These are phyloP conservation scores for Polydesmus complanatus DNA, from an alignment of 2,888 invertebrate species.

Conservation along the genomic window DNA sequence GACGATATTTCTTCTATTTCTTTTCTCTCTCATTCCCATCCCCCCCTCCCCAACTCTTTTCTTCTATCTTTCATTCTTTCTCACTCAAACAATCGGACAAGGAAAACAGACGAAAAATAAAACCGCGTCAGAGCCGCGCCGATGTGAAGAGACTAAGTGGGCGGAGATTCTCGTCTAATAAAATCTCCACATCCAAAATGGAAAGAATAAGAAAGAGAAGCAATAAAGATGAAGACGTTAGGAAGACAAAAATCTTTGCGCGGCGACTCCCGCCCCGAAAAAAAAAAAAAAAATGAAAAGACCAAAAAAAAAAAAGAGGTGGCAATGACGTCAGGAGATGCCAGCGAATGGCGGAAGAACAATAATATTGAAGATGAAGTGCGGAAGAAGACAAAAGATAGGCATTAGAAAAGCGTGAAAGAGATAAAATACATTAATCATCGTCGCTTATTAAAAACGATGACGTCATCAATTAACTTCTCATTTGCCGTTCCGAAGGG, in stretches of 20 bases:
- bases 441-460: no score
- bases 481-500: no score
- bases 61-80: neutral
- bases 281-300: neutral
- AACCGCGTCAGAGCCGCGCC: neutral
- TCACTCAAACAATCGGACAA: neutral
- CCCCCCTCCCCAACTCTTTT: neutral
- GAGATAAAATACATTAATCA: neutral
- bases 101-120: neutral
- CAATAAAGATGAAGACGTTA: neutral
- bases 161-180: neutral
- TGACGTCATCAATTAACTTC: no score
- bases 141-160: neutral
- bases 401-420: neutral
- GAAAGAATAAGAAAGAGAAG: neutral
- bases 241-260: neutral
- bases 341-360: neutral
- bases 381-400: neutral
- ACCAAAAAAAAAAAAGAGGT: neutral
- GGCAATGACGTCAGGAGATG: neutral
- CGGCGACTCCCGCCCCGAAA: no score
- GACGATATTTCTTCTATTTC: neutral
- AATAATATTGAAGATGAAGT: no score
- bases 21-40: neutral
- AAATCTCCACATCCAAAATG: neutral